phyloP scores from a whole-genome alignment of 2,113 vertebrate genomes.

The Nannospalax galili region DNA sequence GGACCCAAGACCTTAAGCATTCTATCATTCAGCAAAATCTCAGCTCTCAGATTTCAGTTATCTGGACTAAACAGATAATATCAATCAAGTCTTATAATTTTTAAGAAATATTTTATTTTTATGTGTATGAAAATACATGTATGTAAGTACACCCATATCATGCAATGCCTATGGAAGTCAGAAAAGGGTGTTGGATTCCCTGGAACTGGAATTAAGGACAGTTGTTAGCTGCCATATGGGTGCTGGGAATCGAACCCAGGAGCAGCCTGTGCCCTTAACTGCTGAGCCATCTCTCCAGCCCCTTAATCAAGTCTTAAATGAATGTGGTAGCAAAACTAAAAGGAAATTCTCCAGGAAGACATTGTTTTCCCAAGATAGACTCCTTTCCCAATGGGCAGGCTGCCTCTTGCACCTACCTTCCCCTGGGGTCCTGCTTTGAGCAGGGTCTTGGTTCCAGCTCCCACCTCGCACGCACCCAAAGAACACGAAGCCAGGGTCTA shows the following conservation, averaged over 20 bases:
- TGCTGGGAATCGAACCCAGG: no score
- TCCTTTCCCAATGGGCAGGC: neutral
- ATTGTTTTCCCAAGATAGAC: neutral
- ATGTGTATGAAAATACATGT: no score
- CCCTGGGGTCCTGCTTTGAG: neutral
- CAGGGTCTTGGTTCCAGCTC: neutral
- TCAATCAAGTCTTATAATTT: no score
- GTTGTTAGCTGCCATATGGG: no score
- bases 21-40: neutral
- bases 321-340: neutral
- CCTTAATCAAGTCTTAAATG: neutral
- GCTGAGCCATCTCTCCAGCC: no score
- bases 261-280: no score
- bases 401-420: neutral
- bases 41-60: neutral
- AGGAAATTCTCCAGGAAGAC: neutral
- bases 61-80: neutral
- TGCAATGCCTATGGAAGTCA: no score
- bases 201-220: no score
- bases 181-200: no score
- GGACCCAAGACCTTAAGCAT: neutral
- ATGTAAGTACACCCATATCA: no score
- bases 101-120: no score
- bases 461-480: neutral
- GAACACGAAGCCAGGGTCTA: neutral